These are phyloP conservation scores for Pardalotus punctatus DNA, from an alignment of 2,113 vertebrate genomes.

Conservation along the genomic window DNA sequence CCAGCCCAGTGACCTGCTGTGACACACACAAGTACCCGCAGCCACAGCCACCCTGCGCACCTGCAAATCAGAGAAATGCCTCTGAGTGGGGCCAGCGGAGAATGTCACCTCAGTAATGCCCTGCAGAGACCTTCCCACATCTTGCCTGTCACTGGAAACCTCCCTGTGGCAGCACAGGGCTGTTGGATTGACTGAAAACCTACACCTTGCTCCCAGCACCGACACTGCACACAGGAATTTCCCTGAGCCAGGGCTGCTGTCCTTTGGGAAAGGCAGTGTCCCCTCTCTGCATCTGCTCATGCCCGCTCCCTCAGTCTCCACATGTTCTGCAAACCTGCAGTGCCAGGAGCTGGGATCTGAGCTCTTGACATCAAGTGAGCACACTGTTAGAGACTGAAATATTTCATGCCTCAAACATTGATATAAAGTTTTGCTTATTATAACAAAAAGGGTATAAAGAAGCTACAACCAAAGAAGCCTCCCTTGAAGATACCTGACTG, in stretches of 20 bases:
- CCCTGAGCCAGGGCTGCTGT: background rate
- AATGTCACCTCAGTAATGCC: accelerated
- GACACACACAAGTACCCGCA: accelerated
- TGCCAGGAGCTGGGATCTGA: background rate
- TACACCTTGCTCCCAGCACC: background rate
- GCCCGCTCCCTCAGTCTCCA: accelerated
- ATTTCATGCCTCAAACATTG: too few species aligned
- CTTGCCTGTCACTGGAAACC: background rate
- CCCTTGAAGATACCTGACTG: too few species aligned
- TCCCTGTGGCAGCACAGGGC: background rate
- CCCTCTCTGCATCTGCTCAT: background rate
- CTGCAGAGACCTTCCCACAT: background rate
- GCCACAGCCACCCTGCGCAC: accelerated
- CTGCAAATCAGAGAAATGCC: background rate
- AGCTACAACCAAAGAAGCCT: too few species aligned
- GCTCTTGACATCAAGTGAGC: accelerated
- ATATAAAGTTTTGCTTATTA: too few species aligned
- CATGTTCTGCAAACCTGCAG: accelerated
- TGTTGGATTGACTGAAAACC: background rate
- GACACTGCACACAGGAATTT: accelerated
- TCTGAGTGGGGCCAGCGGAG: background rate
- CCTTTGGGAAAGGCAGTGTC: background rate
- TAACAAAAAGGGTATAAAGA: too few species aligned
- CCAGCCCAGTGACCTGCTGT: accelerated
- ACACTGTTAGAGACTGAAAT: too few species aligned